A percentile compares a stretch with the other conserved stretches of the same genome.
Conservation (phyloP, 2,888 invertebrate species). For the Ferdinandea cuprea region DNA sequence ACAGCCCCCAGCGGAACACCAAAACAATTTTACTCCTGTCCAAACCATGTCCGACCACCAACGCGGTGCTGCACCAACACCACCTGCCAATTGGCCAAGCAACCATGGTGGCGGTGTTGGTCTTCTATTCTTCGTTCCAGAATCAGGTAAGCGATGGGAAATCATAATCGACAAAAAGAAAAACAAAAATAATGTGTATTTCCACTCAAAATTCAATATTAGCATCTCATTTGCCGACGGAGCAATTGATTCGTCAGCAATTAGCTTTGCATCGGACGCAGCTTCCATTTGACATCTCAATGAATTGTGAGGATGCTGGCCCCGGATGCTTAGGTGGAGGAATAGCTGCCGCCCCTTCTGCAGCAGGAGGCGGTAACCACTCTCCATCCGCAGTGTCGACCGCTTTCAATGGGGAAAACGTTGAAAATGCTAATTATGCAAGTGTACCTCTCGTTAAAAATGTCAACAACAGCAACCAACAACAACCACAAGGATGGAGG, state of each 20-base stretch:
- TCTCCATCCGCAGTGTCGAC: conserved; percentile 6
- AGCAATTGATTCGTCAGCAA: conserved; percentile 67
- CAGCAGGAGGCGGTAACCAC: background rate
- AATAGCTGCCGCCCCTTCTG: background rate
- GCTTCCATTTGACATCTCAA: conserved; percentile 61
- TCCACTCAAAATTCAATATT: conserved; percentile 65
- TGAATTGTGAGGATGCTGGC: conserved; percentile 41
- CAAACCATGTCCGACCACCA: conserved; percentile 2
- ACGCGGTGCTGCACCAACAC: background rate
- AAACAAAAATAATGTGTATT: conserved; percentile 6
- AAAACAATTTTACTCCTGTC: conserved; percentile 30
- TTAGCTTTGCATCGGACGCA: conserved; percentile 49
- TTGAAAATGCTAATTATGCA: conserved; percentile 61
- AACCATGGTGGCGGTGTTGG: conserved; percentile 37
- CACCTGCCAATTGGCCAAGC: conserved; percentile 40
- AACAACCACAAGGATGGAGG: conserved; percentile 20
- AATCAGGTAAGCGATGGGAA: conserved; percentile 44
- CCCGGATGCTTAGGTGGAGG: background rate
- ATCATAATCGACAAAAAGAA: conserved; percentile 33
- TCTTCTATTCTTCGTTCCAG: conserved; percentile 55
- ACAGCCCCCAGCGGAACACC: conserved; percentile 12
- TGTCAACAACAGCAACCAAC: conserved; percentile 42
- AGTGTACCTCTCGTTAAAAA: conserved; percentile 42
- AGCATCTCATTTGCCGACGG: conserved; percentile 64
- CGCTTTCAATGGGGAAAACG: conserved; percentile 26